These are phyloP conservation scores for Pardalotus punctatus DNA, from an alignment of 2,113 vertebrate genomes.

Conservation along the genomic window DNA sequence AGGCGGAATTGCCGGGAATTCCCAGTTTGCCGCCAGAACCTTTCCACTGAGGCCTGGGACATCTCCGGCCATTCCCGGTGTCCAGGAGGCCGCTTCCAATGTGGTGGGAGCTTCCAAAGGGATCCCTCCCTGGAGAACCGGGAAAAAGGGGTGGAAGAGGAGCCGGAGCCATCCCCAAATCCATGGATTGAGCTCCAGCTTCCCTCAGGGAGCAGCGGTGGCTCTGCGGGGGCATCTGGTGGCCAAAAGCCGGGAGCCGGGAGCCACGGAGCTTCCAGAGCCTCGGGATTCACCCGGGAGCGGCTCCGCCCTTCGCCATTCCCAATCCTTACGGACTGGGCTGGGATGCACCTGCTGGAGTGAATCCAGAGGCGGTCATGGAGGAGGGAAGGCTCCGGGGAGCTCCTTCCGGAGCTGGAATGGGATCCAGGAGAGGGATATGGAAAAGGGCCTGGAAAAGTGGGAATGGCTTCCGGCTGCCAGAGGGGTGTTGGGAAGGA, in stretches of 20 bases:
- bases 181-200: neutral
- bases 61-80: neutral
- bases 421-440: no score
- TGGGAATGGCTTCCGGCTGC: no score
- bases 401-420: no score
- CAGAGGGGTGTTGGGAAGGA: no score
- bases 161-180: neutral
- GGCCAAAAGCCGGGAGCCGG: neutral
- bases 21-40: neutral
- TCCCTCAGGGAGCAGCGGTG: neutral
- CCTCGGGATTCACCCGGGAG: neutral
- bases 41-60: fast-evolving
- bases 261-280: neutral
- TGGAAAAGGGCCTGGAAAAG: no score
- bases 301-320: fast-evolving
- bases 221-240: neutral
- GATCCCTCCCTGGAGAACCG: neutral
- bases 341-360: neutral
- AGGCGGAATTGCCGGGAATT: fast-evolving
- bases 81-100: neutral
- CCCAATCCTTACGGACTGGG: neutral
- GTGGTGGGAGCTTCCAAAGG: neutral
- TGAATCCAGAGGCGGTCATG: neutral
- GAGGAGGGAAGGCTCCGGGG: no score
- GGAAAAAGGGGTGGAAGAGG: neutral